Conservation (phyloP, 2,888 invertebrate genomes). For the Drosophila prostipennis region DNA sequence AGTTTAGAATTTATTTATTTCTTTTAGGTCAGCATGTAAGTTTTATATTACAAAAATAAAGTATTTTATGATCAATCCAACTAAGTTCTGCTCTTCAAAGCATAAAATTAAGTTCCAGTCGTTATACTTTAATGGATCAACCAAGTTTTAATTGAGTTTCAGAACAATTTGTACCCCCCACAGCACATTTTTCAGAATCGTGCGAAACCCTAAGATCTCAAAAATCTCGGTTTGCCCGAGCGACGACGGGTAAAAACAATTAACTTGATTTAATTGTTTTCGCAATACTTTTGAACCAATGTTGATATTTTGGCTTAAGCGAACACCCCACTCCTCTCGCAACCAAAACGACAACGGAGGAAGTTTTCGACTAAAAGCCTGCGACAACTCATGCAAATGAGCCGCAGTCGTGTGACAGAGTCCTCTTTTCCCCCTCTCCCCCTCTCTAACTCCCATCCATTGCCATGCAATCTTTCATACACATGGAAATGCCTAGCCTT, state of each 20-base stretch:
- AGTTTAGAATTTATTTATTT: too few species aligned
- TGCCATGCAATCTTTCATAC: conserved; percentile 20
- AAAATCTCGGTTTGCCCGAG: neutral
- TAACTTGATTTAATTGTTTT: conserved; percentile 28
- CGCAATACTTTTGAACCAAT: conserved; percentile 31
- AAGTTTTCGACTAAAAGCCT: conserved; percentile 75
- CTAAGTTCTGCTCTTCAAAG: neutral
- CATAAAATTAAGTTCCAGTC: neutral
- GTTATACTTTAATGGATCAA: neutral
- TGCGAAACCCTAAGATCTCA: neutral
- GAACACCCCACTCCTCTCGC: conserved; percentile 4
- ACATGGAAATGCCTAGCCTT: conserved; percentile 53
- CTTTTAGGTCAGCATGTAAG: too few species aligned
- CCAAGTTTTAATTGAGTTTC: neutral
- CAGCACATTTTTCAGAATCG: neutral
- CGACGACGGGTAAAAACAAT: conserved; percentile 17
- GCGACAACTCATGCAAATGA: conserved; percentile 80
- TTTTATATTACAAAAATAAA: too few species aligned
- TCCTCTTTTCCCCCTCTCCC: conserved; percentile 22
- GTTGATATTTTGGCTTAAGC: conserved; percentile 40
- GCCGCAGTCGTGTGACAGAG: conserved; percentile 63
- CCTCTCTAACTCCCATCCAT: conserved; percentile 7
- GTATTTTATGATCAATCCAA: neutral
- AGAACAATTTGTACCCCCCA: neutral
- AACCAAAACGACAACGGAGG: conserved; percentile 22